These are phyloP conservation scores for Hemitrygon akajei DNA, from an alignment of 2,797 vertebrate species.

Conservation along the genomic window DNA sequence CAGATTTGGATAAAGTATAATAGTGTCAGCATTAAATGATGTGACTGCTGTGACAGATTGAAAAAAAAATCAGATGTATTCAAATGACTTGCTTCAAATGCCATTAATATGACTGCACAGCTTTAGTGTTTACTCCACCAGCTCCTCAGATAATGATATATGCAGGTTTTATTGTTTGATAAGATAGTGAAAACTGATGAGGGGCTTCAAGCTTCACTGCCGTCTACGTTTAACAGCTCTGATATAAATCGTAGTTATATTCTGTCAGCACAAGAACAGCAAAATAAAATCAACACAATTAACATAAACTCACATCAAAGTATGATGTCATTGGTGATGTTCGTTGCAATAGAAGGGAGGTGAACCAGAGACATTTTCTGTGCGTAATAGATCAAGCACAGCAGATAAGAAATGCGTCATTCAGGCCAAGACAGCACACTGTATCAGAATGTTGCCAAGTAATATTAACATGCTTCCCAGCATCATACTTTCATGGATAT, in stretches of 20 bases:
- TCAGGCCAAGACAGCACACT: not conserved
- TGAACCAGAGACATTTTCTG: slow-evolving; percentile 7
- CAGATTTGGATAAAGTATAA: not conserved
- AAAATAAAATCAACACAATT: slow-evolving; percentile 29
- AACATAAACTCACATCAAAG: slow-evolving; percentile 35
- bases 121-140: slow-evolving; percentile 18
- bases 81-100: slow-evolving; percentile 22
- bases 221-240: slow-evolving; percentile 27
- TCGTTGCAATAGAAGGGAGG: slow-evolving; percentile 15
- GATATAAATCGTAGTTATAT: slow-evolving; percentile 12
- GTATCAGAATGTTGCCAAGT: not conserved
- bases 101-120: not conserved
- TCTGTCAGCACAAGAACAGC: slow-evolving; percentile 1
- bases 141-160: slow-evolving; percentile 4
- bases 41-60: not conserved
- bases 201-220: slow-evolving; percentile 26
- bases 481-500: not conserved
- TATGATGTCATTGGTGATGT: slow-evolving; percentile 25
- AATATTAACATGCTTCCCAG: not conserved
- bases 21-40: not conserved
- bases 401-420: slow-evolving; percentile 25
- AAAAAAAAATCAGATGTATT: not conserved
- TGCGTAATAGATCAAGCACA: slow-evolving; percentile 26
- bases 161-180: slow-evolving; percentile 21
- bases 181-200: slow-evolving; percentile 27